These are phyloP conservation scores for Malurus alboscapulatus DNA, from an alignment of 2,113 vertebrate species.

Conservation along the genomic window DNA sequence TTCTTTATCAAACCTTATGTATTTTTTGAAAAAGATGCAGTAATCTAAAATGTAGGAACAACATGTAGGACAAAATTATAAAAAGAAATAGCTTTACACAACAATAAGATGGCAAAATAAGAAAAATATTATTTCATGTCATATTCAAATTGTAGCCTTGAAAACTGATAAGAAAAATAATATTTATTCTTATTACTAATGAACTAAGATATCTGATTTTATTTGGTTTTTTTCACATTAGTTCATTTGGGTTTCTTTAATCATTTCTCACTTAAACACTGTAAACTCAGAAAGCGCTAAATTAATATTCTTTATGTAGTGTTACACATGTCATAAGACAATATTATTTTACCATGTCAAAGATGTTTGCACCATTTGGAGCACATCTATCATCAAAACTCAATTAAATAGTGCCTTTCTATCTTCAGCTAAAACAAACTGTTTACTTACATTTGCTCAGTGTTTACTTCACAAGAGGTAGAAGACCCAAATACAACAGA, in stretches of 20 bases:
- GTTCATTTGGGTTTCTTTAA: constrained; percentile 65
- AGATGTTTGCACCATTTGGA: constrained; percentile 79
- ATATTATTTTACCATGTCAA: constrained; percentile 76
- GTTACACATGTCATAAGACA: constrained; percentile 67
- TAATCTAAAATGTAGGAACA: neutral
- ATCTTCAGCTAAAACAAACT: constrained; percentile 84
- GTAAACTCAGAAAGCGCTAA: constrained; percentile 63
- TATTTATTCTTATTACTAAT: constrained; percentile 10
- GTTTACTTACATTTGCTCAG: constrained; percentile 82
- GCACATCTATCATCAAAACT: constrained; percentile 83
- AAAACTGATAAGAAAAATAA: constrained; percentile 4
- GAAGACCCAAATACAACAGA: constrained; percentile 77
- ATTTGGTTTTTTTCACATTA: constrained; percentile 53
- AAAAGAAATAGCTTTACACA: neutral
- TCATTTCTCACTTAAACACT: constrained; percentile 59
- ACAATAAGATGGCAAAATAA: neutral
- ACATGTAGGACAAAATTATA: neutral
- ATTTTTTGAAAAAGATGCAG: neutral
- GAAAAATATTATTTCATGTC: constrained; percentile 3
- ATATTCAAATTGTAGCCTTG: constrained; percentile 12
- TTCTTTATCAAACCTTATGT: neutral
- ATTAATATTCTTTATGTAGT: constrained; percentile 70
- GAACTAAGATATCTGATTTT: constrained; percentile 21
- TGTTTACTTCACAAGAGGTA: constrained; percentile 83
- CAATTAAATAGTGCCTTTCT: constrained; percentile 82